Conservation (phyloP, 2,797 vertebrate species). For the Oreochromis mossambicus region DNA sequence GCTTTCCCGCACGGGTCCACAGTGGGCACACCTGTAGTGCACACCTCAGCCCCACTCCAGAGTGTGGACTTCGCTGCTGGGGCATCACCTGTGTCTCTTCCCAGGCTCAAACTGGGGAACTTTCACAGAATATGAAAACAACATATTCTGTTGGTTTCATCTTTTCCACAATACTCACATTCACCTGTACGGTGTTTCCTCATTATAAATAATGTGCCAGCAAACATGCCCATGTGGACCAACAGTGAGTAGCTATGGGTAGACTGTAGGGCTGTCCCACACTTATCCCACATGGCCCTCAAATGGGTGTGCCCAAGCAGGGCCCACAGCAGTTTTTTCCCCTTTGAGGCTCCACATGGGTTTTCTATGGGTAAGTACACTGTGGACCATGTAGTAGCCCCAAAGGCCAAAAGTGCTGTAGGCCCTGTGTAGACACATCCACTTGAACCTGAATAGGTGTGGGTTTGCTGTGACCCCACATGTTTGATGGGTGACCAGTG, state of each 20-base stretch:
- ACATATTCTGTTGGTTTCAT: neutral
- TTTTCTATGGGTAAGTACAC: neutral
- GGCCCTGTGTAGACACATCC: too few species aligned
- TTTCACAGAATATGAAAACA: neutral
- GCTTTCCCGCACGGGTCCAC: rapidly evolving
- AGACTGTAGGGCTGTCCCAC: neutral
- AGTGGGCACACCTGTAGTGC: neutral
- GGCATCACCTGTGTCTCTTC: rapidly evolving
- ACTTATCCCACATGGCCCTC: neutral
- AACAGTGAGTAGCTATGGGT: neutral
- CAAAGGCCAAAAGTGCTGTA: neutral
- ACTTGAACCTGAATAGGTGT: too few species aligned
- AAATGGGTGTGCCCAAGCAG: rapidly evolving
- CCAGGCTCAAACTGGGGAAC: neutral
- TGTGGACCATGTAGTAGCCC: neutral
- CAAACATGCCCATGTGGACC: neutral
- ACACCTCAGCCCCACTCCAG: neutral
- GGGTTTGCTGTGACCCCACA: too few species aligned
- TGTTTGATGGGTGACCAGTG: neutral
- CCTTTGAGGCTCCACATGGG: neutral
- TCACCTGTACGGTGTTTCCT: neutral
- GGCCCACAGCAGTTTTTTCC: neutral
- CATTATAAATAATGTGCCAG: neutral
- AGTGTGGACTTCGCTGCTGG: neutral
- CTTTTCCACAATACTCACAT: neutral